Percentiles rank a stretch among this genome's conserved stretches.
Conservation (phyloP, 1,140 invertebrate species). For the Elysia chlorotica region DNA sequence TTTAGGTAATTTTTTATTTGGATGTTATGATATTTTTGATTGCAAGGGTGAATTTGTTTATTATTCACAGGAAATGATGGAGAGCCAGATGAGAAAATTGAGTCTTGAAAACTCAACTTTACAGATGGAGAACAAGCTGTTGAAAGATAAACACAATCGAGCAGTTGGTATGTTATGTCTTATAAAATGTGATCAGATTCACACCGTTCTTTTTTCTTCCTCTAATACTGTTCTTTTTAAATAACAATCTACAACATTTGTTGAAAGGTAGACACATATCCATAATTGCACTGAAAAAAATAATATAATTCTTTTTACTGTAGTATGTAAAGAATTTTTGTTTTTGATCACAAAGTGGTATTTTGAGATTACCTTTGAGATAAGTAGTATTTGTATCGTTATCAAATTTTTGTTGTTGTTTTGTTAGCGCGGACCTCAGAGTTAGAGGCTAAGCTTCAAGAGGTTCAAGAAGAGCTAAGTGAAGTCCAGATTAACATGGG, state of each 20-base stretch:
- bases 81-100: slow-evolving; percentile 52
- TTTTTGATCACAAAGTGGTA: no score
- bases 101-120: slow-evolving; percentile 50
- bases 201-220: background rate
- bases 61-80: slow-evolving; percentile 42
- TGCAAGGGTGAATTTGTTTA: no score
- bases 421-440: slow-evolving; percentile 34
- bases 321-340: no score
- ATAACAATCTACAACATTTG: no score
- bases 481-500: slow-evolving; percentile 26
- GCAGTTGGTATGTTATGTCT: slow-evolving; percentile 39
- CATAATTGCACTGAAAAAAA: no score
- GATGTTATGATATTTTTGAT: slow-evolving; percentile 1
- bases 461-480: slow-evolving; percentile 27
- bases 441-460: slow-evolving; percentile 32
- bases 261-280: no score
- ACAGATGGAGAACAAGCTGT: slow-evolving; percentile 51
- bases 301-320: no score
- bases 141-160: slow-evolving; percentile 54
- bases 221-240: background rate
- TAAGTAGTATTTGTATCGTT: no score
- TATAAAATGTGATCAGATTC: no score
- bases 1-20: background rate
- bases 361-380: no score
- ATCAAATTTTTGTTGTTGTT: no score